Evolutionary conservation across 2,888 invertebrate species (phyloP).

Genomic region (Chrysodeixis includens): DNA sequence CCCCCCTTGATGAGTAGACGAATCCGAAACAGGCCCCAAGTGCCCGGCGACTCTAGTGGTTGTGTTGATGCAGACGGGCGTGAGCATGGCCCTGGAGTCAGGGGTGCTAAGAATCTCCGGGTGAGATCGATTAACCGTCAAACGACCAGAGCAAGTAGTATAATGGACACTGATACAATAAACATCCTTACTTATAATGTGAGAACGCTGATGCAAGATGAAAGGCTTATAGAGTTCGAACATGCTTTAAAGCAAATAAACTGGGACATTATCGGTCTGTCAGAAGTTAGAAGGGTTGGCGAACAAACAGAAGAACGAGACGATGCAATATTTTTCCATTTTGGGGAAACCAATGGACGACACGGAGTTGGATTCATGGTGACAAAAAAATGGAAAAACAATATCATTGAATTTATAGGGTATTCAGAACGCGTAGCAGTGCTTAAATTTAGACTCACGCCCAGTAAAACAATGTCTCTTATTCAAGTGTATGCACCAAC

Average conservation of each 20-base stretch:
- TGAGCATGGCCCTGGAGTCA: not conserved
- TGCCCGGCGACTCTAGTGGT: slow-evolving; percentile 2
- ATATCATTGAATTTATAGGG: too few species aligned
- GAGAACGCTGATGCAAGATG: slow-evolving; percentile 5
- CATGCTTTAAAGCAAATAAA: not conserved
- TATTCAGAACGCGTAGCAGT: slow-evolving; percentile 6
- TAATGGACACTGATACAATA: slow-evolving; percentile 5
- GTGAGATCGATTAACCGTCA: too few species aligned
- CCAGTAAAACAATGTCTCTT: not conserved
- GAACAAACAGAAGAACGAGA: slow-evolving; percentile 6
- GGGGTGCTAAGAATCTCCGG: slow-evolving; percentile 13
- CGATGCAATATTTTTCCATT: not conserved
- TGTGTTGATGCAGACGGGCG: slow-evolving; percentile 8
- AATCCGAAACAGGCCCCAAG: too few species aligned
- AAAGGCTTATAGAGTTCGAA: slow-evolving; percentile 2
- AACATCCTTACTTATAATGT: slow-evolving; percentile 8
- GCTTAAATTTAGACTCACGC: not conserved
- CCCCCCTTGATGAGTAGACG: not conserved
- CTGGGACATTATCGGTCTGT: too few species aligned
- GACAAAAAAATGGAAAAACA: slow-evolving; percentile 8
- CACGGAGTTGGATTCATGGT: slow-evolving; percentile 13
- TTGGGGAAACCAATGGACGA: slow-evolving; percentile 2
- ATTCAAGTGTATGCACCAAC: slow-evolving; percentile 9
- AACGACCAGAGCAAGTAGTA: not conserved
- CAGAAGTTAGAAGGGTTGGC: slow-evolving; percentile 7